Evolutionary conservation across 2,113 vertebrate species (phyloP), one percentile per base, ranked within the genome.

Genomic region (Atherinomorus stipes): DNA sequence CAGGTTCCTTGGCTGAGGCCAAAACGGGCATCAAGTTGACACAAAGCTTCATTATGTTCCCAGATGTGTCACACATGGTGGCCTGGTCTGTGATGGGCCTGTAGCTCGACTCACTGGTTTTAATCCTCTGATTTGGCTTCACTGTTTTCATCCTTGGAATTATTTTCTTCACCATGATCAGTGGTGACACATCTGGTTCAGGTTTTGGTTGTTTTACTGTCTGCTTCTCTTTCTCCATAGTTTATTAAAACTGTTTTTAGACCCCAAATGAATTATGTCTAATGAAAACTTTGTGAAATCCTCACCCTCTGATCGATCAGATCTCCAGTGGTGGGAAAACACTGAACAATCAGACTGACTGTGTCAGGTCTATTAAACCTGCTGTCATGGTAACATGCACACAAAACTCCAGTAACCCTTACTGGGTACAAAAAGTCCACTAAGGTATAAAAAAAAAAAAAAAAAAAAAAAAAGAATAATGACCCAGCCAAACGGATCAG

Each of bases 11-110:
- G 3, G 81, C 84, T 16, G 74, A 78, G 45, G 83, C 80, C 51
- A 94, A 62, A 42, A 85, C 44, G 1, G 86, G 84, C 63, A 69
- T 81, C 11, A 93, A 83, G 51, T 91, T 86, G 8, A 93, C 82
- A 34, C 23, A 65, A 47, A 90, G 85, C 66, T 45, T 91, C 77
- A 74, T 76, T 26, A 62, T 11, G 1, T 71, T 81, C 45, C 77
- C 53, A 7, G 65, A 74, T 34, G 12, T 28, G 38, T 78, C 80
- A 4, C 56, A 74, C 15, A 56, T 81, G 1, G 61, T 73, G 3
- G 22, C 62, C 4, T 19, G 37, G 3, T 49, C 23, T 47, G 50
- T 61, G 16, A 4, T 23, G 11, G 34, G 18, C 38, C 22, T 61
- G 4, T 21, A 65, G 21, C 37, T 31, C 3, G 40, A 25, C 31